Conservation (phyloP, 2,113 vertebrate species). For the Piaya cayana region DNA sequence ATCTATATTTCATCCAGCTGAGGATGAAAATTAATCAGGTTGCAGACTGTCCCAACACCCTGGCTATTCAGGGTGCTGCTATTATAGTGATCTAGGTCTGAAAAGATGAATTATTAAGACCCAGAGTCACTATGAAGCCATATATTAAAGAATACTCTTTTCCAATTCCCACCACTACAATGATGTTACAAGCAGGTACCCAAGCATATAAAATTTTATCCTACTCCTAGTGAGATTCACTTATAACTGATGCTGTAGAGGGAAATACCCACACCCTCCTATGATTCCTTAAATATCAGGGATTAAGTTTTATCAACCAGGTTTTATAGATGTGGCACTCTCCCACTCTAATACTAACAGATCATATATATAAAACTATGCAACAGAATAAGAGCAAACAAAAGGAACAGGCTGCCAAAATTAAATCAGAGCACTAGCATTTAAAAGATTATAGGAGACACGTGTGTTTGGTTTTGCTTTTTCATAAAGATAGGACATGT, state of each 20-base stretch:
- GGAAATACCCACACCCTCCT: not conserved
- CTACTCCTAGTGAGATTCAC: not conserved
- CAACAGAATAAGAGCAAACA: not conserved
- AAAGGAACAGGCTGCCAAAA: not conserved
- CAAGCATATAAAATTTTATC: not conserved
- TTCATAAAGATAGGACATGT: not conserved
- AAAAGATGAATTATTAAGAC: not conserved
- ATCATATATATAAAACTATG: not conserved
- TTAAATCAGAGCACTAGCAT: not conserved
- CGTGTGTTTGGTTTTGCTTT: fast-evolving
- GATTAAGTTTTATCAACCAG: not conserved
- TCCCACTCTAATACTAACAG: not conserved
- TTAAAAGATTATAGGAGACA: not conserved
- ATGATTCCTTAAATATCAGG: not conserved
- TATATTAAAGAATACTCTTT: not conserved
- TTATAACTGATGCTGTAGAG: not conserved
- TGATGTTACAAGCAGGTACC: not conserved
- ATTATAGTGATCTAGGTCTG: not conserved
- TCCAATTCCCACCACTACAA: not conserved
- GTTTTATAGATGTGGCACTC: not conserved
- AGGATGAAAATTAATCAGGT: not conserved
- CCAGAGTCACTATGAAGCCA: not conserved
- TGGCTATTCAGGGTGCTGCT: not conserved
- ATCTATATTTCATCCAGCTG: not conserved
- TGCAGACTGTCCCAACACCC: not conserved